These are phyloP conservation scores for Spisula solida DNA, from an alignment of 2,888 invertebrate genomes.

Conservation along the genomic window DNA sequence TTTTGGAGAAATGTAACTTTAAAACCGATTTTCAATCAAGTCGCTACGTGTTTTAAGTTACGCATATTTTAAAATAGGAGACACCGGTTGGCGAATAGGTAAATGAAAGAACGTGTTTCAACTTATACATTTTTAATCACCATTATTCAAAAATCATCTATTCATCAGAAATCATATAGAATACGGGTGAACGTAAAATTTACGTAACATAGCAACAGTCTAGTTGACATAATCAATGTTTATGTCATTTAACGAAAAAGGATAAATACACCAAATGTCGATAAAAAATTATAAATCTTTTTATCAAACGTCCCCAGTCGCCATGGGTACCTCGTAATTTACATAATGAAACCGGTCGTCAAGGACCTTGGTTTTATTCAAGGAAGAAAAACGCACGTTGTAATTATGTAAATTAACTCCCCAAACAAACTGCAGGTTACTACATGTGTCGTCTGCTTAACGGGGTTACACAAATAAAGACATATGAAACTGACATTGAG, in stretches of 20 bases:
- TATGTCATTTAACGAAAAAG: not conserved
- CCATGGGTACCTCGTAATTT: not conserved
- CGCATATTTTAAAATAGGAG: too few relatives aligned
- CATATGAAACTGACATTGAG: too few relatives aligned
- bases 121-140: not conserved
- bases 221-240: not conserved
- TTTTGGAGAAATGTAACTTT: too few relatives aligned
- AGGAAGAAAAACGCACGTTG: not conserved
- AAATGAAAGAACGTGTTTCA: not conserved
- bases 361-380: not conserved
- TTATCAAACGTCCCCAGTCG: not conserved
- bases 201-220: not conserved
- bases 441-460: not conserved
- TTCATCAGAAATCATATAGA: not conserved
- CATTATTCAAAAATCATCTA: not conserved
- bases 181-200: not conserved
- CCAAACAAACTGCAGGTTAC: not conserved
- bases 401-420: constrained; percentile 9
- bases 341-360: not conserved
- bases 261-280: not conserved
- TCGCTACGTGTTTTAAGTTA: too few relatives aligned
- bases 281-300: not conserved
- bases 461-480: too few relatives aligned
- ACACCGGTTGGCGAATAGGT: too few relatives aligned
- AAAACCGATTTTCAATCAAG: too few relatives aligned